Evolutionary conservation across 2,888 invertebrate genomes (phyloP).

Genomic region (Rotaria magnacalcarata): DNA sequence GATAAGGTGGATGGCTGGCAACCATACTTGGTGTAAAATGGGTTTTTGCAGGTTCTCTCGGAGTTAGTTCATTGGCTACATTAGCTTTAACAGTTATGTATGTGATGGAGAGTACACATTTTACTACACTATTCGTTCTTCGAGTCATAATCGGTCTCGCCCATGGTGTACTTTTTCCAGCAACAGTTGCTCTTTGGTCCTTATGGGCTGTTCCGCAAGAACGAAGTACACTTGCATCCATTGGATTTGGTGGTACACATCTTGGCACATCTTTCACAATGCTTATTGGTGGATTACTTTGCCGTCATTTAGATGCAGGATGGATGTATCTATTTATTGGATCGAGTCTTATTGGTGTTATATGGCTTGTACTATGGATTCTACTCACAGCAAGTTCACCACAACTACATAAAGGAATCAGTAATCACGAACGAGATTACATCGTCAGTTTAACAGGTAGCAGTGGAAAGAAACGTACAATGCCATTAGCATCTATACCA

Average conservation of each 20-base stretch:
- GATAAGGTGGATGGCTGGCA: slow-evolving; percentile 22
- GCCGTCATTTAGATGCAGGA: neutral
- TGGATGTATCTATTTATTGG: neutral
- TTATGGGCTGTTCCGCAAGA: slow-evolving; percentile 32
- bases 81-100: neutral
- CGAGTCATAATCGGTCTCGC: slow-evolving; percentile 1
- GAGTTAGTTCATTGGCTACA: neutral
- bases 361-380: slow-evolving; percentile 42
- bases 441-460: neutral
- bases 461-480: neutral
- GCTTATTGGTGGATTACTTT: neutral
- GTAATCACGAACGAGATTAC: slow-evolving; percentile 25
- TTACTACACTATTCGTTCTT: neutral
- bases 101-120: neutral
- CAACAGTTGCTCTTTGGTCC: neutral
- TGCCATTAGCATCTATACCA: slow-evolving; percentile 39
- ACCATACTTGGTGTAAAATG: neutral
- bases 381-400: slow-evolving; percentile 37
- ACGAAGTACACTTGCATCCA: neutral
- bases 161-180: slow-evolving; percentile 29
- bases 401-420: slow-evolving; percentile 37
- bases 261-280: slow-evolving; percentile 19
- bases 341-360: slow-evolving; percentile 6
- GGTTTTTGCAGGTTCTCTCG: neutral
- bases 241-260: slow-evolving; percentile 28